These are phyloP conservation scores for Catharus ustulatus DNA, from an alignment of 2,797 vertebrate species.

Conservation along the genomic window DNA sequence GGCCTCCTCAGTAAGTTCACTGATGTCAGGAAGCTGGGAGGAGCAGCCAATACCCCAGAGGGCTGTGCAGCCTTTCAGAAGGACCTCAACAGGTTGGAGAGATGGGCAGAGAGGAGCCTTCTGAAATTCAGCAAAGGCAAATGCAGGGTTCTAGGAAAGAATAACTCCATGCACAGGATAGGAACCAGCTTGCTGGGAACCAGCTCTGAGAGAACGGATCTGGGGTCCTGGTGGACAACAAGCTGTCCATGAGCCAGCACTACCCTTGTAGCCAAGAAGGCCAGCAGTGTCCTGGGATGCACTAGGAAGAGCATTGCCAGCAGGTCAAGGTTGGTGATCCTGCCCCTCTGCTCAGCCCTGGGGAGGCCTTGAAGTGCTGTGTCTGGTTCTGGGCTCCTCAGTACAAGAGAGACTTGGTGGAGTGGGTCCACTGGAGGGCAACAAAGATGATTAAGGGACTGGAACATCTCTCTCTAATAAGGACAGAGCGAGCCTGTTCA, in stretches of 20 bases:
- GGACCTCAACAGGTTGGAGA: accelerated
- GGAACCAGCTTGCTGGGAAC: not conserved
- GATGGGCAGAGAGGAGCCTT: not conserved
- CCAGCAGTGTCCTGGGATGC: not conserved
- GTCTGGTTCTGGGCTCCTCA: not conserved
- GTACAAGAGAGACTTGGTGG: not conserved
- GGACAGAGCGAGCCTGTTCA: not conserved
- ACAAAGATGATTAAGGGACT: not conserved
- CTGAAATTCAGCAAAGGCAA: not conserved
- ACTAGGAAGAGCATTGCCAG: not conserved
- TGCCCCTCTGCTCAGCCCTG: not conserved
- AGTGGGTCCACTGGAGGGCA: not conserved
- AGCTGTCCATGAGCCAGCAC: not conserved
- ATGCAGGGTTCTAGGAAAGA: not conserved
- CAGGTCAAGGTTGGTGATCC: not conserved
- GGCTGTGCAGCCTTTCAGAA: not conserved
- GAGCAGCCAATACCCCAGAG: not conserved
- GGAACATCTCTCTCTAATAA: accelerated
- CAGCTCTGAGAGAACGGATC: not conserved
- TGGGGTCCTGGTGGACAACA: not conserved
- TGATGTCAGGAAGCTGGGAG: not conserved
- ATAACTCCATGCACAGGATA: not conserved
- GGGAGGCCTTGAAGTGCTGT: not conserved
- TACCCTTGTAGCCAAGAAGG: not conserved
- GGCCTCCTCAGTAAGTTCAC: not conserved